Percentiles rank a stretch among this genome's conserved stretches.
These are phyloP conservation scores for Pelosia muscerda DNA, from an alignment of 2,888 invertebrate species.

Conservation along the genomic window DNA sequence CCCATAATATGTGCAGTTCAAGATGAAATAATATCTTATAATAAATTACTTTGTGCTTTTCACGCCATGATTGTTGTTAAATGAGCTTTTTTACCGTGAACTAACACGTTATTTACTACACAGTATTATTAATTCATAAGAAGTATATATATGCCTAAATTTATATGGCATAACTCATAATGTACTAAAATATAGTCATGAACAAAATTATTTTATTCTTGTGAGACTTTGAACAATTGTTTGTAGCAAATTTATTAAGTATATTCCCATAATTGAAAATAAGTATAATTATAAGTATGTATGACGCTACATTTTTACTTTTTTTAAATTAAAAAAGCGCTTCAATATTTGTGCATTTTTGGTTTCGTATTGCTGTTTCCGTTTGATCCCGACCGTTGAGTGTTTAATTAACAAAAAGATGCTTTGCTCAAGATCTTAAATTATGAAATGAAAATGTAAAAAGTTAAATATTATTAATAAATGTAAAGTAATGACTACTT, in stretches of 20 bases:
- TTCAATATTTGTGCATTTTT: constrained; percentile 16
- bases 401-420: neutral
- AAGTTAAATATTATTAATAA: too few relatives aligned
- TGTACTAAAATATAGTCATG: constrained; percentile 34
- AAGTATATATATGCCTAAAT: constrained; percentile 42
- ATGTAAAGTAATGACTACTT: too few relatives aligned
- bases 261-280: constrained; percentile 12
- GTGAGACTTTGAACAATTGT: constrained; percentile 12
- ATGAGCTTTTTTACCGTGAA: constrained; percentile 18
- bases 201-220: neutral
- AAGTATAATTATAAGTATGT: constrained; percentile 8
- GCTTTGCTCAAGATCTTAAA: too few relatives aligned
- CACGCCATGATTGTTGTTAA: neutral
- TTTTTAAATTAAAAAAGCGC: neutral
- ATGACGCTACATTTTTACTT: constrained; percentile 5
- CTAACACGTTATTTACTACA: constrained; percentile 34
- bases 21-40: constrained; percentile 21
- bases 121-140: constrained; percentile 53
- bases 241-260: constrained; percentile 1
- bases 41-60: neutral
- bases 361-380: constrained; percentile 2
- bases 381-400: constrained; percentile 8
- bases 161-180: constrained; percentile 30
- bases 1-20: constrained; percentile 20
- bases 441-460: too few relatives aligned